Conservation (phyloP, 2,888 invertebrate genomes). For the Calliscelio sp. region DNA sequence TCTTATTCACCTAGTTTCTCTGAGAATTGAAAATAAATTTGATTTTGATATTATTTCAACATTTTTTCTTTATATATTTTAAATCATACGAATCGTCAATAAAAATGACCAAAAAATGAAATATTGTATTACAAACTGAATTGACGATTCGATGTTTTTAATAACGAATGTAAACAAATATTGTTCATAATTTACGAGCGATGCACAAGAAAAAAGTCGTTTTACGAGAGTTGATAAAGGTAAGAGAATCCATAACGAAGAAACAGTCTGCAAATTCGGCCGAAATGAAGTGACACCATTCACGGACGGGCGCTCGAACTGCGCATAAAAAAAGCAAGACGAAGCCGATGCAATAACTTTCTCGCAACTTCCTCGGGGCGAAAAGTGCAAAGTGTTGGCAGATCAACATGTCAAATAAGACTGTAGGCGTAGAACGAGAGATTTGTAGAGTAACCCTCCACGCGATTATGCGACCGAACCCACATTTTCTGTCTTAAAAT, state of each 20-base stretch:
- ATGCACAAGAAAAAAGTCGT: slow-evolving; percentile 21
- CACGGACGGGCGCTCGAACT: slow-evolving; percentile 10
- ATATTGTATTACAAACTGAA: slow-evolving; percentile 30
- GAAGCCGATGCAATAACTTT: slow-evolving; percentile 55
- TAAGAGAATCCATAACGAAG: slow-evolving; percentile 24
- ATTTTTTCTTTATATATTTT: no score
- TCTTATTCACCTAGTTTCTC: no score
- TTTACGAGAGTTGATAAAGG: slow-evolving; percentile 37
- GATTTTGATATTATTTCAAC: no score
- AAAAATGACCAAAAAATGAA: background rate
- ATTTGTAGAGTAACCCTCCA: slow-evolving; percentile 62
- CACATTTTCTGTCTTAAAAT: slow-evolving; percentile 48
- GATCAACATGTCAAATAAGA: slow-evolving; percentile 30
- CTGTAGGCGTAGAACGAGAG: slow-evolving; percentile 55
- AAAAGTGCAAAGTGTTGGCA: slow-evolving; percentile 43
- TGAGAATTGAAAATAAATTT: no score
- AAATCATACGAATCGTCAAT: slow-evolving; percentile 1
- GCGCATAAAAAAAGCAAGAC: slow-evolving; percentile 32
- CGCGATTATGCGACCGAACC: slow-evolving; percentile 42
- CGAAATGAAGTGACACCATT: slow-evolving; percentile 47
- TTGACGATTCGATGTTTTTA: slow-evolving; percentile 27
- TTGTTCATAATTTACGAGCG: slow-evolving; percentile 38
- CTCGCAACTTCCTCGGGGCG: slow-evolving; percentile 60
- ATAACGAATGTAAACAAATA: slow-evolving; percentile 45
- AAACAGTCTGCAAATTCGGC: slow-evolving; percentile 18